A percentile compares a stretch with the other conserved stretches of the same genome.
phyloP scores from a whole-genome alignment of 2,113 vertebrate species.

The Oriolus oriolus region DNA sequence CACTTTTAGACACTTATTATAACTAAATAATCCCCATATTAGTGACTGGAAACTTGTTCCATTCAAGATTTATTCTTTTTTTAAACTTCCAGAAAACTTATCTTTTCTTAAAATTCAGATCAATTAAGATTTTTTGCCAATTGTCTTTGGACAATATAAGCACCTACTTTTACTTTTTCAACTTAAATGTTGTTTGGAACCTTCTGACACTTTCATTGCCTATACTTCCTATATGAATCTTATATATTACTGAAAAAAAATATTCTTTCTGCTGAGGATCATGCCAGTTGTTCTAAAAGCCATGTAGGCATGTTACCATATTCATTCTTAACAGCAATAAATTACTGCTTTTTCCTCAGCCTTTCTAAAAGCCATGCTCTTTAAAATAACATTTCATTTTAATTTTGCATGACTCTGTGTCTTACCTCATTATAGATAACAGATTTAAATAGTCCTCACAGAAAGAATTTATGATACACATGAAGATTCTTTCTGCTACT shows the following conservation, averaged over 20 bases:
- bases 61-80: neutral
- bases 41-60: neutral
- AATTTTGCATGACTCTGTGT: neutral
- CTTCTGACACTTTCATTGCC: neutral
- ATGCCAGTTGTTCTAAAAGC: neutral
- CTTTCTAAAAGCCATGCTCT: neutral
- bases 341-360: neutral
- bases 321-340: neutral
- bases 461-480: neutral
- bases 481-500: neutral
- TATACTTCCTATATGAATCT: neutral
- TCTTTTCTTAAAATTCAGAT: neutral
- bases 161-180: neutral
- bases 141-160: neutral
- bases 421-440: neutral
- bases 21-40: neutral
- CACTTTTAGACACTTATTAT: neutral
- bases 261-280: neutral
- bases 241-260: neutral
- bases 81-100: neutral
- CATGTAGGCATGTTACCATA: neutral
- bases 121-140: neutral
- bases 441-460: neutral
- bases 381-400: neutral
- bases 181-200: neutral